phyloP scores from a whole-genome alignment of 2,888 invertebrate species.

The Volucella inflata region DNA sequence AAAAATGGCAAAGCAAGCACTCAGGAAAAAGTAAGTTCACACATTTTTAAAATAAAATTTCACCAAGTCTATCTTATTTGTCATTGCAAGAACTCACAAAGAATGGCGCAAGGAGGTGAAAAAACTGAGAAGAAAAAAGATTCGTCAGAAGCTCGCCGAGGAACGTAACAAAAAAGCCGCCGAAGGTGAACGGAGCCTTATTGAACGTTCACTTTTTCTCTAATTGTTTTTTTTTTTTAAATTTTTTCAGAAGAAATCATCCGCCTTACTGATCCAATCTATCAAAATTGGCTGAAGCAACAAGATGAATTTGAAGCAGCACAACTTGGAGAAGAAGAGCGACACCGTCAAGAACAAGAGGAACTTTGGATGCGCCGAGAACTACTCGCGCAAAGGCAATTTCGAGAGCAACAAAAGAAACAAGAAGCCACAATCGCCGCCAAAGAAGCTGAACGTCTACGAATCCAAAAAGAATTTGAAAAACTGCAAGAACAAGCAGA shows the following conservation, averaged over 20 bases:
- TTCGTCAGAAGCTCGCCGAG: slow-evolving; percentile 86
- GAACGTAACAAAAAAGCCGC: slow-evolving; percentile 84
- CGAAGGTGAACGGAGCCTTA: slow-evolving; percentile 80
- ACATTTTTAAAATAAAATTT: background rate
- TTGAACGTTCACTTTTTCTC: background rate
- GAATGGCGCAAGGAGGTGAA: slow-evolving; percentile 90
- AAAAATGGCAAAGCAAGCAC: slow-evolving; percentile 32
- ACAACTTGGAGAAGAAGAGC: slow-evolving; percentile 85
- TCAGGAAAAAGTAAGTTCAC: background rate
- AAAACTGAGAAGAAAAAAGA: slow-evolving; percentile 88
- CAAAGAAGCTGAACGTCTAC: slow-evolving; percentile 86
- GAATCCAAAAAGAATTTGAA: slow-evolving; percentile 88
- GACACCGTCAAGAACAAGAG: slow-evolving; percentile 85
- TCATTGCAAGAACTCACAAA: slow-evolving; percentile 78
- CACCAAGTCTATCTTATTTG: background rate
- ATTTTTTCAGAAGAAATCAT: slow-evolving; percentile 82
- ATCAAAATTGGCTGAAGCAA: slow-evolving; percentile 85
- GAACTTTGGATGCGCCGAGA: slow-evolving; percentile 89
- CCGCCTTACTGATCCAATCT: slow-evolving; percentile 84
- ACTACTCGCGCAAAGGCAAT: slow-evolving; percentile 86
- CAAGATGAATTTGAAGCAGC: slow-evolving; percentile 85
- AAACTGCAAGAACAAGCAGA: slow-evolving; percentile 85
- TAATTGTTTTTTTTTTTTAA: slow-evolving; percentile 31
- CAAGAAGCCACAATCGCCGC: slow-evolving; percentile 85
- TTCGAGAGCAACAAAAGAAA: slow-evolving; percentile 86